Evolutionary conservation across 2,113 vertebrate genomes (phyloP).

Genomic region (Halcyon senegalensis): DNA sequence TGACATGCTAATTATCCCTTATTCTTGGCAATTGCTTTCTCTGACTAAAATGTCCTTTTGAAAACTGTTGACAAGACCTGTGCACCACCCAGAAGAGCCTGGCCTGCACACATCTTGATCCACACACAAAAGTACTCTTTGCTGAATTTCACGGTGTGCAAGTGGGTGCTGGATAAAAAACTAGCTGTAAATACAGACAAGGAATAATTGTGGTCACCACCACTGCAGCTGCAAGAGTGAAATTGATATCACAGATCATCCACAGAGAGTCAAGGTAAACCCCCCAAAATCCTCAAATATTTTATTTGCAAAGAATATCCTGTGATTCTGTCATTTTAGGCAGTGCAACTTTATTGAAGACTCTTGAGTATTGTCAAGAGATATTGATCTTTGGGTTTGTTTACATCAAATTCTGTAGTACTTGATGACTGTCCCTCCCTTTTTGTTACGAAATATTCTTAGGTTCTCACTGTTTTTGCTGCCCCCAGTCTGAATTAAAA

Average conservation of each 20-base stretch:
- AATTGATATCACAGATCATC: background rate
- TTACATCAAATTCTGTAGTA: background rate
- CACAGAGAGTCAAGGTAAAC: background rate
- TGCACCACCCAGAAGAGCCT: background rate
- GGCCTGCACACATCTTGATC: background rate
- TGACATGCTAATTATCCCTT: background rate
- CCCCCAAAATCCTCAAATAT: background rate
- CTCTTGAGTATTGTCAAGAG: background rate
- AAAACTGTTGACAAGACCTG: constrained; percentile 10
- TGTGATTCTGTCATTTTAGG: background rate
- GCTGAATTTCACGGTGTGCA: background rate
- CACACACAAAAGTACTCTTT: background rate
- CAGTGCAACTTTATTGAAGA: background rate
- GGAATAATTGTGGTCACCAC: background rate
- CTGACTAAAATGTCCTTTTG: background rate
- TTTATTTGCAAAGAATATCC: background rate
- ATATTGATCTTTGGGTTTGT: background rate
- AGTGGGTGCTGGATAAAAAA: background rate
- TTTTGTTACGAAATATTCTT: background rate
- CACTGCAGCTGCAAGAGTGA: background rate
- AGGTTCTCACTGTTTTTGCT: background rate
- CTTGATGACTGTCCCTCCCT: background rate
- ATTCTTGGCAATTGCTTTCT: background rate
- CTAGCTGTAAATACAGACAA: background rate
- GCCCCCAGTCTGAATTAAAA: background rate